Base-by-base conservation (phyloP, 2,797 vertebrate genomes). In the Pipistrellus pygmaeus region DNA sequence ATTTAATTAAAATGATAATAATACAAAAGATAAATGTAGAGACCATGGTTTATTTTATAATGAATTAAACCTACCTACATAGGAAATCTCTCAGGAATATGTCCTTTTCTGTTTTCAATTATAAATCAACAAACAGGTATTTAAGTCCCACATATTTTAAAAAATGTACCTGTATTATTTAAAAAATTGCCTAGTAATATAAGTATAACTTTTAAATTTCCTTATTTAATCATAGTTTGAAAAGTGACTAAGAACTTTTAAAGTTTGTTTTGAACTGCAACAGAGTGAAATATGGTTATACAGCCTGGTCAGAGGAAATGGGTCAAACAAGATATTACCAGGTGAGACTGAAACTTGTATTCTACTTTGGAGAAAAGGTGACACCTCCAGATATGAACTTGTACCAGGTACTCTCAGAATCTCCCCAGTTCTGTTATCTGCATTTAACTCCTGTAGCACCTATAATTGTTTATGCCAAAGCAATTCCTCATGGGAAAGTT, bases 1-100 rank as follows among this genome's bases (percentile, higher is more conserved):
- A 41, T 64, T 90, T 71, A 93, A 88, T 93, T 75, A 71, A 88
- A 84, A 88, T 44, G 53, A 41, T 55, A 48, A 7, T 83, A 57
- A 73, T 84, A 83, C 21, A 44, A n/a, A 21, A 51, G 25, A 60
- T 55, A 87, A 78, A 88, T 12, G 35, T 30, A 69, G 38, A 88
- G n/a, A n/a, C 14, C 3, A 69, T 20, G 11, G 62, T 80, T 86
- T 91, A 17, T 32, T 88, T 82, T 85, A 88, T 1, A 55, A 41
- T n/a, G 11, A 82, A 51, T 90, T 91, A 88, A 92, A 84, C 4
- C 1, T 23, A 14, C 17, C 13, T 60, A 80, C 35, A n/a, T 55
- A 21, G 18, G 30, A 73, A 83, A 80, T 62, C 32, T 64, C 2
- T 84, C 73, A 71, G 9, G 14, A 57, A 32, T 10, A 1, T 35